phyloP scores from a whole-genome alignment of 2,888 invertebrate genomes.

The Zygothrica quintamaculata region DNA sequence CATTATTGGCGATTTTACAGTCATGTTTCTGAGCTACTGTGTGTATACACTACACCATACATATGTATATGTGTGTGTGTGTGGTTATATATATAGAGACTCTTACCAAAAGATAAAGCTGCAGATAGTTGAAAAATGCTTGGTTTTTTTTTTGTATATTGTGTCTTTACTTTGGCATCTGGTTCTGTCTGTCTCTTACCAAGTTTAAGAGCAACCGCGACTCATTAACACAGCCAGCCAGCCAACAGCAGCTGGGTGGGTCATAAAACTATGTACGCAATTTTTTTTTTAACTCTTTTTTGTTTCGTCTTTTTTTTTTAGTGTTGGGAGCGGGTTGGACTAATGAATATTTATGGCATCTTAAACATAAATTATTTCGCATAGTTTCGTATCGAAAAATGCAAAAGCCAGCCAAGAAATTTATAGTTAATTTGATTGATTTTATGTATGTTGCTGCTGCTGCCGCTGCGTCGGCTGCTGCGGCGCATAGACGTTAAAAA shows the following conservation, averaged over 20 bases:
- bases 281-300: no score
- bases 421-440: constrained; percentile 81
- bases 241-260: constrained; percentile 38
- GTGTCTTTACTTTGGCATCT: background rate
- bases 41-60: constrained; percentile 2
- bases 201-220: constrained; percentile 39
- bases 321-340: constrained; percentile 39
- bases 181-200: background rate
- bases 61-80: no score
- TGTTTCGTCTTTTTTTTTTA: no score
- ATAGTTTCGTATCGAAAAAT: constrained; percentile 57
- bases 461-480: no score
- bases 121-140: constrained; percentile 4
- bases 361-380: constrained; percentile 79
- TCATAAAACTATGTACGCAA: constrained; percentile 70
- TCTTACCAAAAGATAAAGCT: constrained; percentile 6
- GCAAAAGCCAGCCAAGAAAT: constrained; percentile 48
- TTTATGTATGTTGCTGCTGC: constrained; percentile 72
- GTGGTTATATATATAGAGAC: no score
- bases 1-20: constrained; percentile 80
- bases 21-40: constrained; percentile 69
- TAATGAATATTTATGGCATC: constrained; percentile 77
- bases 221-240: constrained; percentile 62
- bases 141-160: no score
- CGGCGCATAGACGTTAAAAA: constrained; percentile 30